Evolutionary conservation across 2,113 vertebrate species (phyloP).

Genomic region (Centropus bengalensis): DNA sequence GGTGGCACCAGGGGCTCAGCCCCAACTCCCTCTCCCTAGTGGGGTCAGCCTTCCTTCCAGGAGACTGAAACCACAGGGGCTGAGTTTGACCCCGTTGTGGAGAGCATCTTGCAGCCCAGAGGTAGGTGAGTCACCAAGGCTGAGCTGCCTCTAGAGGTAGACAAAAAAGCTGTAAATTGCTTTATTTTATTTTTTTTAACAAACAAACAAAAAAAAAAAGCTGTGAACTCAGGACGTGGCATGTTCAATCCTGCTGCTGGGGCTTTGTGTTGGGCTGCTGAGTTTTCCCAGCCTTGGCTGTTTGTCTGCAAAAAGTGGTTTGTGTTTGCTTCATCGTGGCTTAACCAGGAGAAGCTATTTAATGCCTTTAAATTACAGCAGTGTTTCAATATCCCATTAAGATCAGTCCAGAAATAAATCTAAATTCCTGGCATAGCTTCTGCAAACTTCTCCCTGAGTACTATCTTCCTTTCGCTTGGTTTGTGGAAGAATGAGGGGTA

Average conservation of each 20-base stretch:
- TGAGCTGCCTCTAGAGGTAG: accelerated
- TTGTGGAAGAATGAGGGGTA: neutral
- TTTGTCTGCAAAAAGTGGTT: neutral
- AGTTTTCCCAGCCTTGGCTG: neutral
- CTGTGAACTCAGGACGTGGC: neutral
- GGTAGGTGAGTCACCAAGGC: neutral
- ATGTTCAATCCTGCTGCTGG: neutral
- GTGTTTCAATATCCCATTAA: neutral
- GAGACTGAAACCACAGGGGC: neutral
- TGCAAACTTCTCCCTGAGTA: neutral
- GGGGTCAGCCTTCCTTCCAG: neutral
- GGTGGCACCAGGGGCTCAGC: neutral
- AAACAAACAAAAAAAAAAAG: too few species aligned
- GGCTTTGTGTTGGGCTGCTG: accelerated
- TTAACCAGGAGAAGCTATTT: neutral
- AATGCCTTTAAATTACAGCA: neutral
- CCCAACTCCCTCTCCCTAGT: neutral
- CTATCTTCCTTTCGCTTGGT: neutral
- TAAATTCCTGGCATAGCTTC: neutral
- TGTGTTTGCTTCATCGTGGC: neutral
- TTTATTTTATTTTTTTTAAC: neutral
- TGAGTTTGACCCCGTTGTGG: accelerated
- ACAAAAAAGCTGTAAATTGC: neutral
- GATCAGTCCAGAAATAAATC: constrained; percentile 15
- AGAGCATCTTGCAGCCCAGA: neutral